Conservation (phyloP, 2,888 invertebrate genomes). For the Psylliodes chrysocephalus region DNA sequence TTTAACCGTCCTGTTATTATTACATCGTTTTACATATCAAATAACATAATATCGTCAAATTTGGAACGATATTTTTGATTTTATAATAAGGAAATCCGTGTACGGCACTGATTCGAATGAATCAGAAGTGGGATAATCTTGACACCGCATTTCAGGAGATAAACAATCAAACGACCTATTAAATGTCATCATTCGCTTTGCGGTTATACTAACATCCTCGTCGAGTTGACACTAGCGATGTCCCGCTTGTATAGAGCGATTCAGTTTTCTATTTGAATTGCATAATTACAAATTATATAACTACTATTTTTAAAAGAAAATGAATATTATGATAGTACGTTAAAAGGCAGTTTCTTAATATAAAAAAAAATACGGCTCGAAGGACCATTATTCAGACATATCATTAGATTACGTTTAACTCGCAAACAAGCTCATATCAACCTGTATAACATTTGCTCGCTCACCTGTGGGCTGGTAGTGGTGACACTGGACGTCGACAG, state of each 20-base stretch:
- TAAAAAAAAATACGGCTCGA: too few species aligned
- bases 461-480: slow-evolving; percentile 85
- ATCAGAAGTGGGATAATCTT: not conserved
- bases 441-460: slow-evolving; percentile 12
- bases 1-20: too few species aligned
- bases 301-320: too few species aligned
- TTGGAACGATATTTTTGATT: too few species aligned
- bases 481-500: slow-evolving; percentile 87
- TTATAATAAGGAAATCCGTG: too few species aligned
- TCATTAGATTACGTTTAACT: too few species aligned
- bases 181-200: slow-evolving; percentile 20
- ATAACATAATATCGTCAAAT: too few species aligned
- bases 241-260: not conserved
- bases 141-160: slow-evolving; percentile 7
- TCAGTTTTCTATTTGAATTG: not conserved
- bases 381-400: too few species aligned
- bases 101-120: not conserved
- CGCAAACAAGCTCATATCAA: not conserved
- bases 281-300: too few species aligned
- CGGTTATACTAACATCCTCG: not conserved
- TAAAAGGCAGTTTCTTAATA: too few species aligned
- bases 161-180: slow-evolving; percentile 25
- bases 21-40: too few species aligned
- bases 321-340: too few species aligned
- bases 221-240: not conserved